These are phyloP conservation scores for Tangara arthus DNA, from an alignment of 2,797 vertebrate species.

Conservation along the genomic window DNA sequence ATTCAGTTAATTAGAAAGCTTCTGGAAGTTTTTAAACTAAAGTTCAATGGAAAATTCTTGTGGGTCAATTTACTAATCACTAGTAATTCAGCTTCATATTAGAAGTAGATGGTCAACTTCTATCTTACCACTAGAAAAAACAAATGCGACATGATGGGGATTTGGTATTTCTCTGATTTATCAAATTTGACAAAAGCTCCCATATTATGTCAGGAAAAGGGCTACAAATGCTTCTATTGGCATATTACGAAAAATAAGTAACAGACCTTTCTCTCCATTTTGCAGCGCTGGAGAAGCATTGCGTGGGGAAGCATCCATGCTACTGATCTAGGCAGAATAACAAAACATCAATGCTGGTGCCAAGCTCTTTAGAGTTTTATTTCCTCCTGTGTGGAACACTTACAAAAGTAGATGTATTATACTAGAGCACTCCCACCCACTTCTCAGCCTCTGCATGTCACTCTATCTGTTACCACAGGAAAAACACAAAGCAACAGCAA, in stretches of 20 bases:
- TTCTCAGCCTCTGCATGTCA: not conserved
- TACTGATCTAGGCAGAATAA: slow-evolving; percentile 76
- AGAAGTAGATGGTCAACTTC: not conserved
- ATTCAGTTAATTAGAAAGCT: not conserved
- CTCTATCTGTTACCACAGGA: not conserved
- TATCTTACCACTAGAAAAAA: not conserved
- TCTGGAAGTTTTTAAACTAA: not conserved
- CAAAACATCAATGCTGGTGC: not conserved
- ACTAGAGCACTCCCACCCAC: not conserved
- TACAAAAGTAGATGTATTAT: not conserved
- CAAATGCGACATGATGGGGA: not conserved
- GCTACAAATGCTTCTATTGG: not conserved
- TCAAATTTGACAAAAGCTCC: not conserved
- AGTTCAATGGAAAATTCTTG: not conserved
- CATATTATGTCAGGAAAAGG: not conserved
- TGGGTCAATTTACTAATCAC: not conserved
- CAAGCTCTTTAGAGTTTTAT: not conserved
- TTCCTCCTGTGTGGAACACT: not conserved
- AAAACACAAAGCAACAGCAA: not conserved
- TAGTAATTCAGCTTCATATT: not conserved
- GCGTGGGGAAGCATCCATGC: slow-evolving; percentile 90
- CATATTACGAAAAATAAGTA: not conserved
- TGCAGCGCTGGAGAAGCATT: slow-evolving; percentile 90
- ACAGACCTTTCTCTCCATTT: slow-evolving; percentile 92
- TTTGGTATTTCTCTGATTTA: not conserved